Evolutionary conservation across 2,888 invertebrate species (phyloP).

Genomic region (Isoperla grammatica): DNA sequence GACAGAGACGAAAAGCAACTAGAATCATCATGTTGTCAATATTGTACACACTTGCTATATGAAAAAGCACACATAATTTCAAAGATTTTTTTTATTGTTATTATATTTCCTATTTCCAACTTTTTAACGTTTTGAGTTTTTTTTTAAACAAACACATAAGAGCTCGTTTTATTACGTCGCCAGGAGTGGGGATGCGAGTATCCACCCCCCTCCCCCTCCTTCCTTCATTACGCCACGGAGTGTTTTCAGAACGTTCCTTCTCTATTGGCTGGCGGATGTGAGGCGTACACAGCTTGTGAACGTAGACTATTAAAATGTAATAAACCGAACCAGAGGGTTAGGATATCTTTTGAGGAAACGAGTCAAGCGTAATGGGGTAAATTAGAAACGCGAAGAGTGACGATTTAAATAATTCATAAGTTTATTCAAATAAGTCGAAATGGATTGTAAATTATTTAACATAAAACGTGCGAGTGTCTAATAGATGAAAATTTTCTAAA

Average conservation of each 20-base stretch:
- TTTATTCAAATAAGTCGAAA: slow-evolving; percentile 18
- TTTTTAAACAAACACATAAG: too few species aligned
- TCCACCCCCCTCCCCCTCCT: neutral
- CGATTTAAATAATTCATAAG: slow-evolving; percentile 27
- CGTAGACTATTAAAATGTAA: slow-evolving; percentile 10
- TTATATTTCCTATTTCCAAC: too few species aligned
- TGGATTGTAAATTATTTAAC: neutral
- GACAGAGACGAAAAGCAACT: too few species aligned
- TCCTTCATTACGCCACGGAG: neutral
- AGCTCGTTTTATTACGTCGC: too few species aligned
- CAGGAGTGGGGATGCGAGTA: too few species aligned
- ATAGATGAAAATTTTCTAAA: too few species aligned
- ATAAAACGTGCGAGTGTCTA: too few species aligned
- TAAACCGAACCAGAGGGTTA: slow-evolving; percentile 11
- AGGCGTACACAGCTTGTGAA: slow-evolving; percentile 16
- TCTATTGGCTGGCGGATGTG: neutral
- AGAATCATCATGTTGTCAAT: too few species aligned
- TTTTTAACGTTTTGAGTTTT: too few species aligned
- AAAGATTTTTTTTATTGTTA: too few species aligned
- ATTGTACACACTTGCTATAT: too few species aligned
- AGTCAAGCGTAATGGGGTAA: neutral
- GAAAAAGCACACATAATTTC: too few species aligned
- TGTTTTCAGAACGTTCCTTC: neutral
- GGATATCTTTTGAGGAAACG: neutral
- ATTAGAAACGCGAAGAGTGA: slow-evolving; percentile 20